Conservation (phyloP, 2,888 invertebrate species). For the Andricus curvator region DNA sequence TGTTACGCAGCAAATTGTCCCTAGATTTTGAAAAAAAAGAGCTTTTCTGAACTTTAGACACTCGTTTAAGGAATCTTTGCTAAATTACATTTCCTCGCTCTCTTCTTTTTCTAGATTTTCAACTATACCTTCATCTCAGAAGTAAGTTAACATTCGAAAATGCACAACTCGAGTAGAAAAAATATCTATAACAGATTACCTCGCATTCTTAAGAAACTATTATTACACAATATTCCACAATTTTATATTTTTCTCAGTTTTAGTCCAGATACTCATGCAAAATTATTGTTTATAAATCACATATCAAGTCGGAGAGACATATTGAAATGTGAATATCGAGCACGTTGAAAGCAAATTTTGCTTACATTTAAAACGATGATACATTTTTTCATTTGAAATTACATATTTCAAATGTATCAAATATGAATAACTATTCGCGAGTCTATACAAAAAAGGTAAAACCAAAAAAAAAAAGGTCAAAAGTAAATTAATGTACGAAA, state of each 20-base stretch:
- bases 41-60: background rate
- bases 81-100: background rate
- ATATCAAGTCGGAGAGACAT: background rate
- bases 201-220: constrained; percentile 71
- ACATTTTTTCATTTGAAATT: background rate
- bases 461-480: background rate
- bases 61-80: background rate
- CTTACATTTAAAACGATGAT: background rate
- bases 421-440: constrained; percentile 10
- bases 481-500: background rate
- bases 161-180: constrained; percentile 71
- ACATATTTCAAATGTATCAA: constrained; percentile 5
- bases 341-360: background rate
- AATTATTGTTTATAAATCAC: background rate
- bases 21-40: background rate
- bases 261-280: background rate
- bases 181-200: constrained; percentile 71
- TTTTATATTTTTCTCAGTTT: constrained; percentile 1
- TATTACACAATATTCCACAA: constrained; percentile 48
- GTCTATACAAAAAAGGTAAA: background rate
- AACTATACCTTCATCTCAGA: constrained; percentile 45
- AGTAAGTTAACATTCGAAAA: constrained; percentile 67
- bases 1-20: constrained; percentile 34
- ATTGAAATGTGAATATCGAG: background rate
- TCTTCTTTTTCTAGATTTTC: background rate